phyloP scores from a whole-genome alignment of 2,113 vertebrate species.

The Zosterops pallidus region DNA sequence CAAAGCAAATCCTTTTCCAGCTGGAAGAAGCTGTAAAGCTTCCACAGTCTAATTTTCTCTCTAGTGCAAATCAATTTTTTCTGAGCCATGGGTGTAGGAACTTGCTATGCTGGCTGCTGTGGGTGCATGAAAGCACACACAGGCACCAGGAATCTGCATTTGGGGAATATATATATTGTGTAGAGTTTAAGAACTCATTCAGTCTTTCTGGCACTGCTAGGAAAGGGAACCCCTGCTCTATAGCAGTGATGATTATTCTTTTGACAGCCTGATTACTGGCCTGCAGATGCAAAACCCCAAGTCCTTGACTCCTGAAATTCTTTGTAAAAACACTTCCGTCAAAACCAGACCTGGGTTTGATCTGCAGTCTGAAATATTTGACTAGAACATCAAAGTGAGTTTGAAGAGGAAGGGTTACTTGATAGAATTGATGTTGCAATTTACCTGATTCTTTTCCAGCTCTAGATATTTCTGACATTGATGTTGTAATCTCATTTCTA shows the following conservation, averaged over 20 bases:
- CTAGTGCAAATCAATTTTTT: neutral
- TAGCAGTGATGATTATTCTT: neutral
- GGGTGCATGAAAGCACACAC: neutral
- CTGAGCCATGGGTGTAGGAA: neutral
- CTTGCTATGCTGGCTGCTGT: neutral
- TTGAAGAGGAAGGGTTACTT: conserved; percentile 12
- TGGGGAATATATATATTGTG: neutral
- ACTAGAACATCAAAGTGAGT: neutral
- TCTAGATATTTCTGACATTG: conserved; percentile 4
- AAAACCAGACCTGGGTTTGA: neutral
- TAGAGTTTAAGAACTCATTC: neutral
- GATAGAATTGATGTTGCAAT: conserved; percentile 7
- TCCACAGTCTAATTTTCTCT: neutral
- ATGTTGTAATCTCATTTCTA: conserved; percentile 41
- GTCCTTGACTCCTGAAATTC: neutral
- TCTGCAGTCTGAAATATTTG: neutral
- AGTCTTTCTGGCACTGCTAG: neutral
- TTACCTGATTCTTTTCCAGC: neutral
- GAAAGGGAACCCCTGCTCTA: neutral
- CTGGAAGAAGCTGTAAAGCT: neutral
- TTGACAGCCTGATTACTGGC: neutral
- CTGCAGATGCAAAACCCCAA: neutral
- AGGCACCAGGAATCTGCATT: neutral
- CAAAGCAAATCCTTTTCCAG: neutral
- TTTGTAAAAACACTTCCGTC: neutral